Evolutionary conservation across 1,140 invertebrate species (phyloP).

Genomic region (Diabrotica virgifera): DNA sequence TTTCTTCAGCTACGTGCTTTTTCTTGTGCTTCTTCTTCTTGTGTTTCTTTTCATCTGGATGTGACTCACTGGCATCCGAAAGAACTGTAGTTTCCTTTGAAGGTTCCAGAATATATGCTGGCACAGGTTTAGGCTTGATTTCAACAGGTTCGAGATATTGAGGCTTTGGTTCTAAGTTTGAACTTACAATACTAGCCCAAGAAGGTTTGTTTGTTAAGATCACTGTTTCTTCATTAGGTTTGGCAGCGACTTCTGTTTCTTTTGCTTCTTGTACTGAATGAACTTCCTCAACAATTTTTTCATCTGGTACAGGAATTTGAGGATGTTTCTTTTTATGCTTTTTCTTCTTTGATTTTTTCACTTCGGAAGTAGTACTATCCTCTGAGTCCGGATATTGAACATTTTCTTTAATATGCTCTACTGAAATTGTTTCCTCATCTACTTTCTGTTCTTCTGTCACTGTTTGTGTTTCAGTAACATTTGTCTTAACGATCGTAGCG

Average conservation of each 20-base stretch:
- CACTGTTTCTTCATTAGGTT: background rate
- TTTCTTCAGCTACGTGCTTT: conserved; percentile 23
- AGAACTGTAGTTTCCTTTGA: conserved; percentile 6
- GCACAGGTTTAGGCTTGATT: conserved; percentile 4
- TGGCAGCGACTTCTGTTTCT: background rate
- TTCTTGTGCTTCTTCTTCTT: conserved; percentile 30
- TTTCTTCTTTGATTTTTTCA: conserved; percentile 11
- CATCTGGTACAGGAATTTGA: background rate
- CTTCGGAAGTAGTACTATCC: background rate
- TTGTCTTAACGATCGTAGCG: background rate
- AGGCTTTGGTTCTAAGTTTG: conserved; percentile 6
- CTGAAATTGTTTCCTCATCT: background rate
- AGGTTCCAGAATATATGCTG: background rate
- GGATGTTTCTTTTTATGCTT: conserved; percentile 20
- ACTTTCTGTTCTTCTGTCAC: background rate
- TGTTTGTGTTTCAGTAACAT: background rate
- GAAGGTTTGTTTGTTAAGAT: background rate
- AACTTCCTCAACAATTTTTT: background rate
- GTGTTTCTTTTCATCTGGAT: conserved; percentile 22
- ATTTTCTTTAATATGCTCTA: background rate
- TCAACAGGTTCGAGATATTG: conserved; percentile 14
- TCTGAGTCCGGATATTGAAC: background rate
- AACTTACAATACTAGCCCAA: conserved; percentile 11
- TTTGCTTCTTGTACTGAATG: background rate
- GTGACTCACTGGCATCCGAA: conserved; percentile 14